Evolutionary conservation across 1,140 invertebrate species (phyloP).

Genomic region (Panagrolaimus sp.): DNA sequence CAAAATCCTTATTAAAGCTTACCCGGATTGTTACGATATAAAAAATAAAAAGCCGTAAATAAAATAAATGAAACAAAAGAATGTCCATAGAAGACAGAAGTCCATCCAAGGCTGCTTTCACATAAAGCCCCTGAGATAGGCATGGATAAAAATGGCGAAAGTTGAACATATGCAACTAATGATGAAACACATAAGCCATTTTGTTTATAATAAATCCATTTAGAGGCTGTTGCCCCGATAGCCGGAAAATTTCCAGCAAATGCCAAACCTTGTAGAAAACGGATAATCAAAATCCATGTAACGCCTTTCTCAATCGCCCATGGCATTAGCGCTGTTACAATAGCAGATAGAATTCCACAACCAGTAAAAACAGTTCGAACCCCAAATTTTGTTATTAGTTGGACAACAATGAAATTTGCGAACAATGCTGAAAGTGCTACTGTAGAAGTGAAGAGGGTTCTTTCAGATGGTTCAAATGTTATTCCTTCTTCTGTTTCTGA

Average conservation of each 20-base stretch:
- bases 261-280: slow-evolving; percentile 36
- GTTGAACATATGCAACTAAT: slow-evolving; percentile 45
- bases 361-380: slow-evolving; percentile 39
- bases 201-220: slow-evolving; percentile 46
- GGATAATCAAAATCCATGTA: slow-evolving; percentile 26
- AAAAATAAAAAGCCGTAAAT: slow-evolving; percentile 48
- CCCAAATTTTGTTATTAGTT: slow-evolving; percentile 28
- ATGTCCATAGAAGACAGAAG: slow-evolving; percentile 54
- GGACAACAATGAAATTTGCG: slow-evolving; percentile 38
- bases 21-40: slow-evolving; percentile 52
- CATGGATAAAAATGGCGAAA: slow-evolving; percentile 49
- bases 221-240: slow-evolving; percentile 40
- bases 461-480: no score
- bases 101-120: slow-evolving; percentile 37
- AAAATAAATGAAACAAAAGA: no score
- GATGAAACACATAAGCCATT: slow-evolving; percentile 42
- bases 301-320: slow-evolving; percentile 36
- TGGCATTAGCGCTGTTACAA: slow-evolving; percentile 37
- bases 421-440: slow-evolving; percentile 39
- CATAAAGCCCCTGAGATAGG: slow-evolving; percentile 50
- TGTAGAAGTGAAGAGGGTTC: slow-evolving; percentile 26
- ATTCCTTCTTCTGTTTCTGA: neutral
- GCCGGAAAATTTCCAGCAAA: slow-evolving; percentile 43
- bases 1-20: slow-evolving; percentile 9
- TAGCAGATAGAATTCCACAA: slow-evolving; percentile 2